Evolutionary conservation across 2,888 invertebrate genomes (phyloP).

Genomic region (Zaprionus obscuricornis): DNA sequence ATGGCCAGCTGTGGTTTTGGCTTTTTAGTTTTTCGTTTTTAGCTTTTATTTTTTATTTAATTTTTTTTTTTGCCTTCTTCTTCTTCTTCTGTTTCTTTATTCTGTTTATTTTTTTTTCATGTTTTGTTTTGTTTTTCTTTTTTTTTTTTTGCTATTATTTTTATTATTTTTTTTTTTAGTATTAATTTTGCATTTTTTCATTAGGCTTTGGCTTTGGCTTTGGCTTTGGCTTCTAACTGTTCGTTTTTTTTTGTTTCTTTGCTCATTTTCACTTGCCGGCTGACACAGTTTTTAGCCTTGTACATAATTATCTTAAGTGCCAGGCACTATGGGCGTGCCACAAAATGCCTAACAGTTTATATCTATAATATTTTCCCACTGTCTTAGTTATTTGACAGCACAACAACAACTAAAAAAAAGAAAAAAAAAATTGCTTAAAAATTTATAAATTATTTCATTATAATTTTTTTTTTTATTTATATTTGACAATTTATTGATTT

Average conservation of each 20-base stretch:
- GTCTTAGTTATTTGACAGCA: too few species aligned
- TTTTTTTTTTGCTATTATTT: neutral
- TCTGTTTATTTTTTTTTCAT: neutral
- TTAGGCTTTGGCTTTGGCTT: slow-evolving; percentile 32
- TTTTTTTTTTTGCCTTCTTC: slow-evolving; percentile 7
- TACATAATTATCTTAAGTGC: slow-evolving; percentile 48
- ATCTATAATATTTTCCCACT: too few species aligned
- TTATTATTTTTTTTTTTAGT: slow-evolving; percentile 3
- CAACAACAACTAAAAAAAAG: too few species aligned
- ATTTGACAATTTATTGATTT: too few species aligned
- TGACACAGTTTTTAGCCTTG: slow-evolving; percentile 44
- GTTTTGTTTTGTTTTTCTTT: neutral
- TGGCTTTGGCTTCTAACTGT: slow-evolving; percentile 15
- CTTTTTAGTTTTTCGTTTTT: slow-evolving; percentile 1
- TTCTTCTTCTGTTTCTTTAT: slow-evolving; percentile 28
- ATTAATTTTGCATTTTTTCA: slow-evolving; percentile 27
- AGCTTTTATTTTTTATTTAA: neutral
- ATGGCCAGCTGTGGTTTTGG: slow-evolving; percentile 25
- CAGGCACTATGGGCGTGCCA: slow-evolving; percentile 13
- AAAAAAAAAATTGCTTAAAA: too few species aligned
- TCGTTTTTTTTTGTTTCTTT: slow-evolving; percentile 52
- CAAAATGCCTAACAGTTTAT: neutral
- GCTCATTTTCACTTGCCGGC: slow-evolving; percentile 52
- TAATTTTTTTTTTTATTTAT: too few species aligned
- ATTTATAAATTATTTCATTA: too few species aligned